Conservation (phyloP, 2,113 vertebrate species). For the Proterorhinus semilunaris region DNA sequence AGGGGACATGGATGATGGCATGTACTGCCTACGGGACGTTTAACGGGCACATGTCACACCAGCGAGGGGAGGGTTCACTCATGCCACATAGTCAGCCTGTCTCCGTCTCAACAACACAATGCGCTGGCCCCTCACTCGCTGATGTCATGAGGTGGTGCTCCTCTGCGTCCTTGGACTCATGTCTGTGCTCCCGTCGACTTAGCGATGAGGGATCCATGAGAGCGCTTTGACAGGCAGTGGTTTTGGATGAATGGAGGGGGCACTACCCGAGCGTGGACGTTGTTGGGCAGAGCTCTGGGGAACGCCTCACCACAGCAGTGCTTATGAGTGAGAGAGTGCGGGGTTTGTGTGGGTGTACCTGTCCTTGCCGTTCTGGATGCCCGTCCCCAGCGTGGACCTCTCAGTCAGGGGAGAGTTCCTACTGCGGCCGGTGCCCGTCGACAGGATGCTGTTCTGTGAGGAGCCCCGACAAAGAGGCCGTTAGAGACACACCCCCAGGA, state of each 20-base stretch:
- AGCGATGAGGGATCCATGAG: too few species aligned
- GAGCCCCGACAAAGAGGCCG: neutral
- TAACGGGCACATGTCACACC: too few species aligned
- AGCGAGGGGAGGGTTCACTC: too few species aligned
- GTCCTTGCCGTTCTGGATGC: slow-evolving; percentile 89
- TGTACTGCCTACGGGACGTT: slow-evolving; percentile 16
- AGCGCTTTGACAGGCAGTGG: too few species aligned
- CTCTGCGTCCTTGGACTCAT: too few species aligned
- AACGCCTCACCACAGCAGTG: slow-evolving; percentile 10
- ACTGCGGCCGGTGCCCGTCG: slow-evolving; percentile 87
- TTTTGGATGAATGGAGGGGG: too few species aligned
- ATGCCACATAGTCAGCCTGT: too few species aligned
- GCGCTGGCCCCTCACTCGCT: too few species aligned
- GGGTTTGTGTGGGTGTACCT: slow-evolving; percentile 63
- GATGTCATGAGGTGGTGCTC: too few species aligned
- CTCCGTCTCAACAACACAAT: too few species aligned
- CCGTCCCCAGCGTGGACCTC: slow-evolving; percentile 80
- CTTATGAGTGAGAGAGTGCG: neutral
- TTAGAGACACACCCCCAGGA: neutral
- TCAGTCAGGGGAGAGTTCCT: slow-evolving; percentile 88
- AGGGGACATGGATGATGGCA: slow-evolving; percentile 22
- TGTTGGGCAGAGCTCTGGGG: slow-evolving; percentile 54
- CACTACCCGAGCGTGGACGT: slow-evolving; percentile 13
- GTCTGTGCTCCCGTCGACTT: too few species aligned
- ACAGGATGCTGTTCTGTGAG: slow-evolving; percentile 87